Evolutionary conservation across 2,113 vertebrate species (phyloP).

Genomic region (Varanus salvator): DNA sequence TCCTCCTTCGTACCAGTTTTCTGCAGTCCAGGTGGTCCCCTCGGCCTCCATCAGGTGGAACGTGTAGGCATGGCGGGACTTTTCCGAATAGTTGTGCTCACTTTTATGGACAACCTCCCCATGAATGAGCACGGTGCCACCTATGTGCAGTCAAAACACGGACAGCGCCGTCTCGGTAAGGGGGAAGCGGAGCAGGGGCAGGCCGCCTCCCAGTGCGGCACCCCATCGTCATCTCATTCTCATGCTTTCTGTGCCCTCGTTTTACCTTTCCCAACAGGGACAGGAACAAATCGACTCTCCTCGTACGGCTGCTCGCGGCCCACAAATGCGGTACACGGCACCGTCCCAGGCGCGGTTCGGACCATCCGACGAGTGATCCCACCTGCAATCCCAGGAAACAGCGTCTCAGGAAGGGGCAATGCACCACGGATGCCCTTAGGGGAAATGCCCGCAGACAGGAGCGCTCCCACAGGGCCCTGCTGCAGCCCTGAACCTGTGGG

Average conservation of each 20-base stretch:
- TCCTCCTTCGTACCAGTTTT: slow-evolving; percentile 89
- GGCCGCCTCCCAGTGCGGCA: no score
- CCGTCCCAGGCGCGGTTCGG: slow-evolving; percentile 77
- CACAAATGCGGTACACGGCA: slow-evolving; percentile 80
- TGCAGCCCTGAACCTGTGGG: no score
- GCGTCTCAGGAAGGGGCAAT: no score
- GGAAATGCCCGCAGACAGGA: no score
- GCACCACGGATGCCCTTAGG: no score
- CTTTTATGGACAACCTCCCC: slow-evolving; percentile 96
- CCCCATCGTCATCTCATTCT: neutral
- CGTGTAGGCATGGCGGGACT: slow-evolving; percentile 89
- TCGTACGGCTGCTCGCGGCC: slow-evolving; percentile 82
- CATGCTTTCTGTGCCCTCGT: neutral
- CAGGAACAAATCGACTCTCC: slow-evolving; percentile 79
- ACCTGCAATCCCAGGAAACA: slow-evolving; percentile 69
- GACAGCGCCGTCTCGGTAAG: neutral
- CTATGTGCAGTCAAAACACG: slow-evolving; percentile 67
- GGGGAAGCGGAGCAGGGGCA: no score
- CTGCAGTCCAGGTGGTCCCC: slow-evolving; percentile 86
- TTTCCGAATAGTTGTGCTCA: slow-evolving; percentile 82
- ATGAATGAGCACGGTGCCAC: slow-evolving; percentile 88
- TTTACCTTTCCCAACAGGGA: slow-evolving; percentile 88
- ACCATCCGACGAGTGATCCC: slow-evolving; percentile 89
- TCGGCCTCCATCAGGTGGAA: slow-evolving; percentile 94
- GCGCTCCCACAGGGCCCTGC: no score